phyloP scores from a whole-genome alignment of 2,797 vertebrate genomes.

The Enteromius anoplus region DNA sequence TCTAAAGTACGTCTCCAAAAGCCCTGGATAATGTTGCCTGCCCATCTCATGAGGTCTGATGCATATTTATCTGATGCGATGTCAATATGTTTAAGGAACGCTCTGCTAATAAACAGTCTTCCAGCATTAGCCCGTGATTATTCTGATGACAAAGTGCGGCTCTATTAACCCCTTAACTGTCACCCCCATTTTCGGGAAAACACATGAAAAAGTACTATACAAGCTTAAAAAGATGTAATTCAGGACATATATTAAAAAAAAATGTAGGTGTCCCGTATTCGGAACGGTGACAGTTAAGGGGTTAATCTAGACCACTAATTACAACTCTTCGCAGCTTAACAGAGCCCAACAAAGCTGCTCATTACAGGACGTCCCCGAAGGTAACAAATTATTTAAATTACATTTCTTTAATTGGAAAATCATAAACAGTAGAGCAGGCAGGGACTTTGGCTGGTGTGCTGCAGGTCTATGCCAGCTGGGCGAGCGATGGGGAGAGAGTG shows the following conservation, averaged over 20 bases:
- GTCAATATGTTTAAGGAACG: slow-evolving; percentile 23
- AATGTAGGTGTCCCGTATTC: too few relatives aligned
- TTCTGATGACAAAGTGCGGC: slow-evolving; percentile 55
- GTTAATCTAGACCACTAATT: slow-evolving; percentile 70
- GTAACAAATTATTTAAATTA: slow-evolving; percentile 71
- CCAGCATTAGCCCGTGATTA: slow-evolving; percentile 48
- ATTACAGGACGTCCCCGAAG: slow-evolving; percentile 66
- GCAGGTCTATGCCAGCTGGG: slow-evolving; percentile 28
- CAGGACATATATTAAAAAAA: too few relatives aligned
- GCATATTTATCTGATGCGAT: slow-evolving; percentile 12
- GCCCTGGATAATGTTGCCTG: neutral
- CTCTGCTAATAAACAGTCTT: slow-evolving; percentile 45
- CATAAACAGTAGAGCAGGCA: slow-evolving; percentile 55
- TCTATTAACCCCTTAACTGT: too few relatives aligned
- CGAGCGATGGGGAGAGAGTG: slow-evolving; percentile 20
- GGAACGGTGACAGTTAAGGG: too few relatives aligned
- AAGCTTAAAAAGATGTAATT: too few relatives aligned
- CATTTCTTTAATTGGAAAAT: slow-evolving; percentile 73
- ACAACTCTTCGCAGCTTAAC: slow-evolving; percentile 67
- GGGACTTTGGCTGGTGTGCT: slow-evolving; percentile 33
- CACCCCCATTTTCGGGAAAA: too few relatives aligned
- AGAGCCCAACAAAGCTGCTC: slow-evolving; percentile 62
- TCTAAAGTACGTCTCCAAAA: neutral
- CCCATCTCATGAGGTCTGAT: slow-evolving; percentile 2
- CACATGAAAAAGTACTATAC: too few relatives aligned